Percentiles rank a stretch among this genome's conserved stretches.
Evolutionary conservation across 1,140 invertebrate genomes (phyloP).

Genomic region (Megalonaias nervosa): DNA sequence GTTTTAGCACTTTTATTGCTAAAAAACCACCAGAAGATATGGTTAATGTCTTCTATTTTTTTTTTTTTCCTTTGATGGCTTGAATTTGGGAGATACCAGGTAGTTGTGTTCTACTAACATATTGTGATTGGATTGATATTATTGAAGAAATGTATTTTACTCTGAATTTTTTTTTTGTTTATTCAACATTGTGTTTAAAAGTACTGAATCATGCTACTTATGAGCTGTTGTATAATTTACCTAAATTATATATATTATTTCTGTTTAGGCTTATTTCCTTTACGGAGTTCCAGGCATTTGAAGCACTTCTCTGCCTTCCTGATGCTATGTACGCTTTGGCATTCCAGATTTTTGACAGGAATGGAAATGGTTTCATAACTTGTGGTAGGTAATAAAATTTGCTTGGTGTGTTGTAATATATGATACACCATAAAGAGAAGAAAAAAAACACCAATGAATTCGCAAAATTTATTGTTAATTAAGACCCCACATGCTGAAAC

Average conservation of each 20-base stretch:
- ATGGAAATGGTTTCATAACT: constrained; percentile 96
- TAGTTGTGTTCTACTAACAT: background rate
- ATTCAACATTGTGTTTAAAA: background rate
- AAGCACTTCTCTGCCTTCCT: constrained; percentile 94
- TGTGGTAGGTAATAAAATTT: constrained; percentile 82
- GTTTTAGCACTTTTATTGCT: too few relatives aligned
- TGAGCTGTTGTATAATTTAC: constrained; percentile 29
- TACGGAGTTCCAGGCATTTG: constrained; percentile 98
- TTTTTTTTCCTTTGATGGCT: too few relatives aligned
- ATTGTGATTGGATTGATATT: too few relatives aligned
- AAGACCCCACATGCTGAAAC: too few relatives aligned
- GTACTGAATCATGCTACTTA: constrained; percentile 18
- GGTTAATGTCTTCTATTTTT: background rate
- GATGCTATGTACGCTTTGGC: constrained; percentile 98
- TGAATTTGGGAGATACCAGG: background rate
- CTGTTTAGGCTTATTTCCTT: constrained; percentile 87
- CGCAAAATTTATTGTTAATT: background rate
- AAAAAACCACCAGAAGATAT: too few relatives aligned
- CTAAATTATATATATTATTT: background rate
- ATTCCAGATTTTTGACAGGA: constrained; percentile 98
- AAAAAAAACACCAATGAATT: background rate
- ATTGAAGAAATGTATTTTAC: background rate
- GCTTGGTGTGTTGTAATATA: background rate
- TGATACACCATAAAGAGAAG: background rate
- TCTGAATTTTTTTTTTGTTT: background rate